Conservation (phyloP, 1,140 invertebrate species). For the Papilio aristodemus region DNA sequence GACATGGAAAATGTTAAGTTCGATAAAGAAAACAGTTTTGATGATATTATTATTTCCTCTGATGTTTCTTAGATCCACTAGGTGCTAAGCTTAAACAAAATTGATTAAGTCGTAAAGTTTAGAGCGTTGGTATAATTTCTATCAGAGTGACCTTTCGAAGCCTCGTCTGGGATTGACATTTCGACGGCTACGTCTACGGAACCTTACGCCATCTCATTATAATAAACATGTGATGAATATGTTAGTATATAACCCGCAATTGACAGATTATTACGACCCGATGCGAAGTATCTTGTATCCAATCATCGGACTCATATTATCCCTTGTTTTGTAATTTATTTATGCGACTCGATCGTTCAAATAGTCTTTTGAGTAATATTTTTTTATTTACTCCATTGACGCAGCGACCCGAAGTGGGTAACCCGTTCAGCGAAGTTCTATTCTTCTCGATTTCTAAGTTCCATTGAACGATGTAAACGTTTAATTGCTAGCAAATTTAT, state of each 20-base stretch:
- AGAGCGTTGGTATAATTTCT: neutral
- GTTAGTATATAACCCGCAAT: conserved; percentile 4
- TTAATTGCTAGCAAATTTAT: no score
- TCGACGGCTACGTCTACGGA: conserved; percentile 7
- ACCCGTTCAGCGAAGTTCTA: no score
- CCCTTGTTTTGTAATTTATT: neutral
- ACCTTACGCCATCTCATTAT: conserved; percentile 27
- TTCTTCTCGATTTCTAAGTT: no score
- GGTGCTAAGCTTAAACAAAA: neutral
- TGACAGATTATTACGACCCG: conserved; percentile 4
- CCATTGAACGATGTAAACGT: no score
- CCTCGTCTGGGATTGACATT: conserved; percentile 22
- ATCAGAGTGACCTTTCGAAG: conserved; percentile 7
- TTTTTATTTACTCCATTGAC: neutral
- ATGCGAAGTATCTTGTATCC: neutral
- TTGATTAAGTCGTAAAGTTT: neutral
- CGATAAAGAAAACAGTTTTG: no score
- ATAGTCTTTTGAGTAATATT: neutral
- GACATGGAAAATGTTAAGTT: no score
- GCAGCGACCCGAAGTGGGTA: no score
- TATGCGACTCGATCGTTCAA: neutral
- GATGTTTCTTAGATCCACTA: no score
- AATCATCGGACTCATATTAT: conserved; percentile 9
- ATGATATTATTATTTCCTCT: no score
- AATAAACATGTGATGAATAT: conserved; percentile 21